Percentiles rank a stretch among this genome's conserved stretches.
Evolutionary conservation across 2,888 invertebrate species (phyloP).

Genomic region (Melinaea marsaeus): DNA sequence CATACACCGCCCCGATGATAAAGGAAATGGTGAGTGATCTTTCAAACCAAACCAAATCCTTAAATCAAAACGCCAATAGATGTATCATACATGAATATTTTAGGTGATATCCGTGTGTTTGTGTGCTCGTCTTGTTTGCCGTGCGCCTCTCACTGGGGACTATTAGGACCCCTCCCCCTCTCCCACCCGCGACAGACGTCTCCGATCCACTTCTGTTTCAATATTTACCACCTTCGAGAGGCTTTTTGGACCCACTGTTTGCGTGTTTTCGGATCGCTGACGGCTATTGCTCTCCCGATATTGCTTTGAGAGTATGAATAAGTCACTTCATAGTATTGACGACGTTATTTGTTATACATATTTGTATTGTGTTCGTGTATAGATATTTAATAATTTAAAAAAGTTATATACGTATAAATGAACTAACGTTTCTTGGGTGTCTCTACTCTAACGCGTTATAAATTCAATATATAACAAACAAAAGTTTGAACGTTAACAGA

Average conservation of each 20-base stretch:
- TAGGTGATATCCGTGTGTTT: slow-evolving; percentile 62
- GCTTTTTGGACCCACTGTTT: slow-evolving; percentile 77
- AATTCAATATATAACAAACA: slow-evolving; percentile 13
- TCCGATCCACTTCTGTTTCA: slow-evolving; percentile 76
- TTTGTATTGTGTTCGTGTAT: slow-evolving; percentile 62
- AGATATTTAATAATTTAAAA: slow-evolving; percentile 18
- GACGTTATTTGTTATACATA: slow-evolving; percentile 49
- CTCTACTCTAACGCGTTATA: not conserved
- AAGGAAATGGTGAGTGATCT: slow-evolving; percentile 83
- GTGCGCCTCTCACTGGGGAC: slow-evolving; percentile 79
- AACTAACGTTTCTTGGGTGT: not conserved
- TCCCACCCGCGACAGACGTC: slow-evolving; percentile 49
- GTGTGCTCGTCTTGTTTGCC: slow-evolving; percentile 67
- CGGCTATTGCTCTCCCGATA: slow-evolving; percentile 67
- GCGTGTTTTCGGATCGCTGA: slow-evolving; percentile 77
- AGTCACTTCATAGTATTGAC: slow-evolving; percentile 62
- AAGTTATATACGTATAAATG: not conserved
- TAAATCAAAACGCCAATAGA: slow-evolving; percentile 9
- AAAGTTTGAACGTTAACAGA: slow-evolving; percentile 56
- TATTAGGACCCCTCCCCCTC: slow-evolving; percentile 57
- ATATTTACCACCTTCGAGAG: slow-evolving; percentile 77
- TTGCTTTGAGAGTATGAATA: slow-evolving; percentile 73
- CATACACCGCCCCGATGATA: slow-evolving; percentile 85
- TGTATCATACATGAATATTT: slow-evolving; percentile 57
- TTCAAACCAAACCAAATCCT: not conserved